Conservation (phyloP, 2,797 vertebrate genomes). For the Tiaroga cobitis region DNA sequence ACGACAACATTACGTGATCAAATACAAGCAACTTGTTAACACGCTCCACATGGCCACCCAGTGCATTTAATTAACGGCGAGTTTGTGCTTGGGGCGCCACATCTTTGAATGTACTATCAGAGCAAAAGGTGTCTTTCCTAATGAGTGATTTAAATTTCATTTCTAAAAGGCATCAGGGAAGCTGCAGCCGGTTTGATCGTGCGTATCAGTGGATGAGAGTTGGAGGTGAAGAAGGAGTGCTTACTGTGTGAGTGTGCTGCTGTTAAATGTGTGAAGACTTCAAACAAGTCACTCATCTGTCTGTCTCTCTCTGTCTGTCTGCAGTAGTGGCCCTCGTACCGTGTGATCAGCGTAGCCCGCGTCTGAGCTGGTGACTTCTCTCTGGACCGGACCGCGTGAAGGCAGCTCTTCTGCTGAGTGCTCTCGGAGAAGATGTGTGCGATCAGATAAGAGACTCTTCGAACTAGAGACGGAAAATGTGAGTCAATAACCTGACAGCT, state of each 20-base stretch:
- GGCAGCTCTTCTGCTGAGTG: conserved; percentile 58
- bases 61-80: too few species aligned
- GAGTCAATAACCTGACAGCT: conserved; percentile 43
- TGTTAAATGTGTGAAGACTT: conserved; percentile 6
- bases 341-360: conserved; percentile 24
- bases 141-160: neutral
- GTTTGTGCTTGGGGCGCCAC: neutral
- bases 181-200: neutral
- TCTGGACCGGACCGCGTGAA: conserved; percentile 44
- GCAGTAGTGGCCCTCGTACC: conserved; percentile 26
- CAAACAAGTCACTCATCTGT: conserved; percentile 2
- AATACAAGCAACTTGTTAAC: too few species aligned
- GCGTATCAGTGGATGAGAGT: neutral
- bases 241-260: neutral
- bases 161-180: neutral
- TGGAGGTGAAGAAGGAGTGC: neutral
- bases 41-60: too few species aligned
- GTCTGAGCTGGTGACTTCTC: conserved; percentile 35
- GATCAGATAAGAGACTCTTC: conserved; percentile 57
- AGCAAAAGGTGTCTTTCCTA: neutral
- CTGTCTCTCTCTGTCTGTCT: conserved; percentile 8
- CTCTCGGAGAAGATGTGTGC: conserved; percentile 58
- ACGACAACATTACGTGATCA: too few species aligned
- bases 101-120: neutral
- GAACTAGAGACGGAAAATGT: conserved; percentile 51